Conservation (phyloP, 2,888 invertebrate genomes). For the Netelia melanura region DNA sequence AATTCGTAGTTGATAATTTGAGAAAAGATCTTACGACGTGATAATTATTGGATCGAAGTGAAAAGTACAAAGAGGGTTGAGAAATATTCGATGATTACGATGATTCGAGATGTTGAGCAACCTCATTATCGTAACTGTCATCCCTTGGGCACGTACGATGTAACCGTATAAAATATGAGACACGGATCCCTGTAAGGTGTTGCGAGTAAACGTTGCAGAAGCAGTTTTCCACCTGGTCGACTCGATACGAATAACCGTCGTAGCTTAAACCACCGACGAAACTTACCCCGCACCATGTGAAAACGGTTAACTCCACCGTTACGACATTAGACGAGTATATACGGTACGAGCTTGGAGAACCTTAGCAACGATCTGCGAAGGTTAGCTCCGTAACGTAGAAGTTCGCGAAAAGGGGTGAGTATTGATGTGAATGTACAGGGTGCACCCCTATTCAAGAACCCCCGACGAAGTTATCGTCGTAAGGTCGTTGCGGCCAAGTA, state of each 20-base stretch:
- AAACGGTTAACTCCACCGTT: slow-evolving; percentile 33
- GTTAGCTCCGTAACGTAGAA: slow-evolving; percentile 14
- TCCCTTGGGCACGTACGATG: background rate
- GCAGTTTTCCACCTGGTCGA: slow-evolving; percentile 32
- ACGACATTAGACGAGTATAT: slow-evolving; percentile 1
- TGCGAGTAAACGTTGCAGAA: slow-evolving; percentile 9
- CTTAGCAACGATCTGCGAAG: slow-evolving; percentile 7
- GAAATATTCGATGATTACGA: background rate
- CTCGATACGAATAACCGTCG: slow-evolving; percentile 18
- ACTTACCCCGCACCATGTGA: slow-evolving; percentile 11
- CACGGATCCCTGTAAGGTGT: background rate
- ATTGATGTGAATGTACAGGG: background rate
- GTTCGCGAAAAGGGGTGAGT: slow-evolving; percentile 9
- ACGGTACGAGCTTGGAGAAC: background rate
- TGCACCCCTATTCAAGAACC: background rate
- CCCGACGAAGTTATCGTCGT: background rate
- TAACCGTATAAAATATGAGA: background rate
- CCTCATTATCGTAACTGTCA: slow-evolving; percentile 3
- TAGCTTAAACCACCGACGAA: background rate
- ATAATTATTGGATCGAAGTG: background rate
- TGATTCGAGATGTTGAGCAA: background rate
- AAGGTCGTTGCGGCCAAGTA: background rate
- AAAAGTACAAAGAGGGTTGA: background rate
- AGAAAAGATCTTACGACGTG: too few relatives aligned
- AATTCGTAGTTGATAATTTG: too few relatives aligned